These are phyloP conservation scores for Ageneiosus marmoratus DNA, from an alignment of 2,113 vertebrate species.

Conservation along the genomic window DNA sequence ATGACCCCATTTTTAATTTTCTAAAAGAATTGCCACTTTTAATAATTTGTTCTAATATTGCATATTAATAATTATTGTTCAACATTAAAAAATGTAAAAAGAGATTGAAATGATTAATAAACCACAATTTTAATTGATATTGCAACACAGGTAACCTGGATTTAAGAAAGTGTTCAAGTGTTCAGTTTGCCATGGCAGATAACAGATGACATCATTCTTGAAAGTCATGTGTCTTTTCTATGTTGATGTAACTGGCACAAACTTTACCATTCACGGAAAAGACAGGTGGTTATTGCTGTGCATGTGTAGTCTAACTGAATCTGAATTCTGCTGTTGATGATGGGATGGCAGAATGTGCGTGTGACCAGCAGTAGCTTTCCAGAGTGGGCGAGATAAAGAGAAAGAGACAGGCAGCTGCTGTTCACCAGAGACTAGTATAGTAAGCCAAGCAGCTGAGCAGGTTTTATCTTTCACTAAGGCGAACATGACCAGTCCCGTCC, in stretches of 20 bases:
- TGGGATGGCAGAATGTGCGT: constrained; percentile 31
- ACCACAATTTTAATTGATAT: neutral
- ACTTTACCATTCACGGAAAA: neutral
- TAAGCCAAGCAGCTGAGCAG: constrained; percentile 75
- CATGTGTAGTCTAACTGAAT: too few relatives aligned
- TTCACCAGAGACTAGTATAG: constrained; percentile 53
- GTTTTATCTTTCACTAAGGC: constrained; percentile 75
- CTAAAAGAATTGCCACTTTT: neutral
- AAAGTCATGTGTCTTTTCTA: neutral
- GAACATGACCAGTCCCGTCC: constrained; percentile 73
- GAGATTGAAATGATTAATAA: neutral
- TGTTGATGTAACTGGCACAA: neutral
- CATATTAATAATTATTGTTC: neutral
- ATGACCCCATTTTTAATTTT: neutral
- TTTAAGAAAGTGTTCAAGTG: neutral
- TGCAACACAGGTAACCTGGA: too few relatives aligned
- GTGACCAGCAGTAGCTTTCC: constrained; percentile 40
- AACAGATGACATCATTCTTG: constrained; percentile 5
- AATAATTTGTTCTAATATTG: too few relatives aligned
- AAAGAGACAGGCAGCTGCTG: constrained; percentile 64
- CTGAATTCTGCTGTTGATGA: constrained; percentile 41
- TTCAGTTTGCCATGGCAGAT: neutral
- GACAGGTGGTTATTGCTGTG: constrained; percentile 5
- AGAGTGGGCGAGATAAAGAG: constrained; percentile 45
- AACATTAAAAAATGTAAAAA: neutral